Evolutionary conservation across 2,113 vertebrate genomes (phyloP).

Genomic region (Coreoperca whiteheadi): DNA sequence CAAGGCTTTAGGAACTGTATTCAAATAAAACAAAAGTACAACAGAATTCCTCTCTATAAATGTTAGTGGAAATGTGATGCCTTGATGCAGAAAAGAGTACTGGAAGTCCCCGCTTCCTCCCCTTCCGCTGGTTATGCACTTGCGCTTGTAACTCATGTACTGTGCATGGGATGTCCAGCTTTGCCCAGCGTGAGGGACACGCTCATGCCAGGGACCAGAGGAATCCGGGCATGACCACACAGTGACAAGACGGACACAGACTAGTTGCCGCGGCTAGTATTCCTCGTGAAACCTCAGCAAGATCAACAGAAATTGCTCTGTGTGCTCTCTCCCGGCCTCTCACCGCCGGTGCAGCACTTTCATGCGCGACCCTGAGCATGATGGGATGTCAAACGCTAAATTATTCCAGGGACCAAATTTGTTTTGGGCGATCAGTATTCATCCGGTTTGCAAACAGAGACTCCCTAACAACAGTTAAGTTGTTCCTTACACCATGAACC

Average conservation of each 20-base stretch:
- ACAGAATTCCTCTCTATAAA: neutral
- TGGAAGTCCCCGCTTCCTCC: conserved; percentile 27
- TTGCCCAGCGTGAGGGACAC: conserved; percentile 2
- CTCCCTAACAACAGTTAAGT: neutral
- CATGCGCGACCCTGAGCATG: neutral
- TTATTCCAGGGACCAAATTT: conserved; percentile 6
- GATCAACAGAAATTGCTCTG: conserved; percentile 2
- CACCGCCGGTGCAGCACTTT: neutral
- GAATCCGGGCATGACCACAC: neutral
- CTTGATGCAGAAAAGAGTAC: neutral
- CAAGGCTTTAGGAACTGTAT: neutral
- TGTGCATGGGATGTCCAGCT: neutral
- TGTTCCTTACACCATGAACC: no score
- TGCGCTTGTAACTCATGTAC: conserved; percentile 8
- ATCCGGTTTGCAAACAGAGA: neutral
- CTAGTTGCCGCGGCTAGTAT: neutral
- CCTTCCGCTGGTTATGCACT: neutral
- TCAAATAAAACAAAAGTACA: neutral
- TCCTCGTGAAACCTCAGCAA: conserved; percentile 4
- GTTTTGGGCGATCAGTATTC: neutral
- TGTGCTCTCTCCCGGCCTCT: neutral
- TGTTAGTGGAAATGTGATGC: neutral
- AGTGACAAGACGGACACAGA: neutral
- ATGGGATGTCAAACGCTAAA: neutral
- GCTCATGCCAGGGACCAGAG: conserved; percentile 7